A percentile compares a stretch with the other conserved stretches of the same genome.
phyloP scores from a whole-genome alignment of 2,888 invertebrate genomes.

The Phymatocera aterrima region DNA sequence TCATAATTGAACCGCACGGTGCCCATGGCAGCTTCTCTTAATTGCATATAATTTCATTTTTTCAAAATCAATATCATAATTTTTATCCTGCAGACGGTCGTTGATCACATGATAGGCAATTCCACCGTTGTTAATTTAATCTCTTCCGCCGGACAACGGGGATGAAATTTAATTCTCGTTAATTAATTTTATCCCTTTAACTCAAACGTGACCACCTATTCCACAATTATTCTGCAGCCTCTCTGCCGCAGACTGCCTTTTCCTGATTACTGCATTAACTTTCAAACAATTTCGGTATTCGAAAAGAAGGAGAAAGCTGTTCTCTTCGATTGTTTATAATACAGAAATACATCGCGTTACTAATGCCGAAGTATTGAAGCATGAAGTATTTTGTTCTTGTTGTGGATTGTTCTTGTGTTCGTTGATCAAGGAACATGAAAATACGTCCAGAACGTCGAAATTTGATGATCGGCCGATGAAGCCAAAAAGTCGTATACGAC shows the following conservation, averaged over 20 bases:
- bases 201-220: neutral
- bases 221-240: neutral
- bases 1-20: neutral
- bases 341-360: too few relatives aligned
- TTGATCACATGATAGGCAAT: neutral
- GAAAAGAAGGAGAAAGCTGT: too few relatives aligned
- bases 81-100: neutral
- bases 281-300: neutral
- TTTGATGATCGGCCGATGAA: too few relatives aligned
- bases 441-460: too few relatives aligned
- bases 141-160: neutral
- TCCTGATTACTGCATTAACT: neutral
- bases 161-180: slow-evolving; percentile 24
- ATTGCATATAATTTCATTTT: slow-evolving; percentile 28
- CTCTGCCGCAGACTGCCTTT: neutral
- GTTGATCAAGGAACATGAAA: too few relatives aligned
- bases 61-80: slow-evolving; percentile 32
- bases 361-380: too few relatives aligned
- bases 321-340: too few relatives aligned
- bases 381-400: too few relatives aligned
- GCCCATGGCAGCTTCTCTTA: neutral
- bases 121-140: slow-evolving; percentile 7
- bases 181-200: slow-evolving; percentile 33
- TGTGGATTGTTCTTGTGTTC: too few relatives aligned
- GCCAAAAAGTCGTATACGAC: too few relatives aligned